phyloP scores from a whole-genome alignment of 2,797 vertebrate species.

The Phataginus tricuspis region DNA sequence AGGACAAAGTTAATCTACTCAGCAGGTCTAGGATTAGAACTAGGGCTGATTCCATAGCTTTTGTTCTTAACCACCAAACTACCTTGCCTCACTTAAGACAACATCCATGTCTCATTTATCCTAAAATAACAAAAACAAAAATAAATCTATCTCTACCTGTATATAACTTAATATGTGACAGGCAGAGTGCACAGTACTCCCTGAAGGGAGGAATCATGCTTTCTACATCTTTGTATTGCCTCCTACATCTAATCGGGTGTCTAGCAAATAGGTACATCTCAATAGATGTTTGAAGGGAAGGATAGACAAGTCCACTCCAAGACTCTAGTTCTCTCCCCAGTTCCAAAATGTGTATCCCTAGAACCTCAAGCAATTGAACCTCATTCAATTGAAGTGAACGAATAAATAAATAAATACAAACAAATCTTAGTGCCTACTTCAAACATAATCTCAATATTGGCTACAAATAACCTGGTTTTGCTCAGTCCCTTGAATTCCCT shows the following conservation, averaged over 20 bases:
- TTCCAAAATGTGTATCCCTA: constrained; percentile 30
- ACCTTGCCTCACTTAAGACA: neutral
- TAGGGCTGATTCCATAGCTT: neutral
- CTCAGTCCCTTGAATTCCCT: neutral
- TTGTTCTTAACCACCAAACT: constrained; percentile 1
- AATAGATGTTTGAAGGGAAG: neutral
- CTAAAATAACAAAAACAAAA: constrained; percentile 30
- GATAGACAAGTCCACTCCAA: neutral
- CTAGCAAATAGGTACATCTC: constrained; percentile 15
- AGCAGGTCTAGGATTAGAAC: neutral
- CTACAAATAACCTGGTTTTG: neutral
- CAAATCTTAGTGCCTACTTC: neutral
- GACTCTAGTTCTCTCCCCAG: neutral
- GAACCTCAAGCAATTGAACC: neutral
- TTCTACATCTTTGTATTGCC: neutral
- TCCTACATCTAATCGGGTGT: neutral
- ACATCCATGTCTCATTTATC: neutral
- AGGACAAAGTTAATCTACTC: neutral
- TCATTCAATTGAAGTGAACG: neutral
- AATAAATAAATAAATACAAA: neutral
- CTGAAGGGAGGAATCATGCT: neutral
- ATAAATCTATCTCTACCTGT: neutral
- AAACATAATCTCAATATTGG: neutral
- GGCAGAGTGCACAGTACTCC: neutral
- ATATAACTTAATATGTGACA: neutral